Evolutionary conservation across 2,113 vertebrate genomes (phyloP), one percentile per base, ranked within the genome.

Genomic region (Pseudonaja textilis): DNA sequence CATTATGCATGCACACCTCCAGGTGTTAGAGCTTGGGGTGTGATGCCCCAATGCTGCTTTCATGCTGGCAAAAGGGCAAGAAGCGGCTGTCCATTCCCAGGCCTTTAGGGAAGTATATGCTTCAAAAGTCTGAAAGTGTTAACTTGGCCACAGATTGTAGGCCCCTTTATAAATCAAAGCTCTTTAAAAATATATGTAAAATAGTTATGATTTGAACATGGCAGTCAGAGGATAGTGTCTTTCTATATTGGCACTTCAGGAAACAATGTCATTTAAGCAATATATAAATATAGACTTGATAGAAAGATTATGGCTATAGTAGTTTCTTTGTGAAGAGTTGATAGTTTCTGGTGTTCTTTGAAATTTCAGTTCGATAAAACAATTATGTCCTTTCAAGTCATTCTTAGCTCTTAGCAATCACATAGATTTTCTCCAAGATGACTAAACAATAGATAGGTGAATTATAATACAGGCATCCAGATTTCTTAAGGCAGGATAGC

Each of bases 121-220:
- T 81, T 81, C 69, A 39, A 9, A 39, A 39, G 34, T 39, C 34
- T 74, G 69, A 81, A 39, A 42, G 18, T 81, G 18, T 39, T 81
- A 26, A 25, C 34, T 81, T 22, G 74, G 7, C 7, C 74, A 42
- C 34, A 42, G 34, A 81, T 42, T 9, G 16, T 42, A 7, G 5
- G 22, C 74, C 34, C n/a, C 34, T 34, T 74, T 74, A 6, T 39
- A 81, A 81, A 81, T 20, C 69, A 20, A 5, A 74, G n/a, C 64
- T 81, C 16, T 93, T 93, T 95, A 47, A 57, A 93, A 94, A 91
- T 95, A 69, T 34, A 3, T 34, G 29, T 18, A 92, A 57, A 47
- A 0, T 34, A 12, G 93, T 89, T 92, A 0, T 0, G 1, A 47
- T 93, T 92, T 25, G 45, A 55, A 55, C 29, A 29, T 42, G 26